These are phyloP conservation scores for Plebejus anna DNA, from an alignment of 2,888 invertebrate genomes.

Conservation along the genomic window DNA sequence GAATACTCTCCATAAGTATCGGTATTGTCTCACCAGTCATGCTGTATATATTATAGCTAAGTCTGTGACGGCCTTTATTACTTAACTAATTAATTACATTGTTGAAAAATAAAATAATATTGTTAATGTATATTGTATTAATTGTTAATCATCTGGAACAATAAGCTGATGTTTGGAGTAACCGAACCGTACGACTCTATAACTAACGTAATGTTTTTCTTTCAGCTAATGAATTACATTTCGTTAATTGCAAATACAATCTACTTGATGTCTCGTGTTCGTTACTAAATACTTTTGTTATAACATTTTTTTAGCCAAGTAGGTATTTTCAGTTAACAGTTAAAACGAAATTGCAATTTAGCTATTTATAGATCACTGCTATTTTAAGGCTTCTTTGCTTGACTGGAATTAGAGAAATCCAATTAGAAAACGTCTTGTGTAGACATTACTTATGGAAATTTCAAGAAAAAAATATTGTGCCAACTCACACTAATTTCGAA, in stretches of 20 bases:
- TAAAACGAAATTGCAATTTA: neutral
- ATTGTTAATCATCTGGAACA: neutral
- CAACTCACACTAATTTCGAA: too few relatives aligned
- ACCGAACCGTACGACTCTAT: neutral
- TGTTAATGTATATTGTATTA: too few relatives aligned
- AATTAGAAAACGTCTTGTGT: conserved; percentile 11
- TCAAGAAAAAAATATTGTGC: neutral
- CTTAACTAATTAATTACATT: too few relatives aligned
- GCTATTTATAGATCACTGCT: neutral
- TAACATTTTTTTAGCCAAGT: neutral
- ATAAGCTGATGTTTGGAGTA: neutral
- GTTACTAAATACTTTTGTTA: neutral
- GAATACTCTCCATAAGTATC: too few relatives aligned
- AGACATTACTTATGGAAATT: neutral
- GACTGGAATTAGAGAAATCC: conserved; percentile 27
- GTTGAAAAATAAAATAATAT: too few relatives aligned
- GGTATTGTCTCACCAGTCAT: too few relatives aligned
- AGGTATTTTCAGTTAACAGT: neutral
- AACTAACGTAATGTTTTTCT: conserved; percentile 1
- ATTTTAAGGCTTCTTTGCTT: conserved; percentile 25
- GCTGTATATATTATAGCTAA: too few relatives aligned
- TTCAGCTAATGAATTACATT: conserved; percentile 21
- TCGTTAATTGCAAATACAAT: neutral
- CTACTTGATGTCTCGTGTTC: neutral
- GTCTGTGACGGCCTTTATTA: too few relatives aligned